phyloP scores from a whole-genome alignment of 1,140 invertebrate genomes.

The Melanaphis sacchari region DNA sequence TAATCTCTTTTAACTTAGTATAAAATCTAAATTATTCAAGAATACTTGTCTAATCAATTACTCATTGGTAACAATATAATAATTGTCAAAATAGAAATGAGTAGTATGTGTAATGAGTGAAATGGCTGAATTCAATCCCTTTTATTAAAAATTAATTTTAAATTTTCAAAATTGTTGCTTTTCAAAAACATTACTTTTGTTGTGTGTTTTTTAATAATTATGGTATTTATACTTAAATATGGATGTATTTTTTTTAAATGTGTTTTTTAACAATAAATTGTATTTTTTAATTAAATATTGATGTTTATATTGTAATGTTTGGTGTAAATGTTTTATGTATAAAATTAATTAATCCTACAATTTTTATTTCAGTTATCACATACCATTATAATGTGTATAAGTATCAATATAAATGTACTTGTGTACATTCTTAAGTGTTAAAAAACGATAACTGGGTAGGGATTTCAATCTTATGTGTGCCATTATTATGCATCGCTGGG shows the following conservation, averaged over 20 bases:
- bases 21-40: background rate
- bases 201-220: constrained; percentile 21
- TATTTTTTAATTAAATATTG: background rate
- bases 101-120: background rate
- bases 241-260: constrained; percentile 15
- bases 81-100: background rate
- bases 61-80: background rate
- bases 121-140: background rate
- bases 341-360: background rate
- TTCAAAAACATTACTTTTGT: background rate
- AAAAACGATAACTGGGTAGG: no score
- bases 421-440: background rate
- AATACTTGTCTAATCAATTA: background rate
- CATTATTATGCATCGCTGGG: no score
- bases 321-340: background rate
- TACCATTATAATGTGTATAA: background rate
- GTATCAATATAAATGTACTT: background rate
- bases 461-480: background rate
- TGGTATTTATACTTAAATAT: constrained; percentile 41
- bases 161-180: background rate
- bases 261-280: background rate
- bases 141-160: background rate
- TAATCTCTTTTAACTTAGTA: background rate
- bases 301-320: constrained; percentile 7
- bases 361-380: background rate